phyloP scores from a whole-genome alignment of 2,888 invertebrate genomes.

The Stegophylla sp. region DNA sequence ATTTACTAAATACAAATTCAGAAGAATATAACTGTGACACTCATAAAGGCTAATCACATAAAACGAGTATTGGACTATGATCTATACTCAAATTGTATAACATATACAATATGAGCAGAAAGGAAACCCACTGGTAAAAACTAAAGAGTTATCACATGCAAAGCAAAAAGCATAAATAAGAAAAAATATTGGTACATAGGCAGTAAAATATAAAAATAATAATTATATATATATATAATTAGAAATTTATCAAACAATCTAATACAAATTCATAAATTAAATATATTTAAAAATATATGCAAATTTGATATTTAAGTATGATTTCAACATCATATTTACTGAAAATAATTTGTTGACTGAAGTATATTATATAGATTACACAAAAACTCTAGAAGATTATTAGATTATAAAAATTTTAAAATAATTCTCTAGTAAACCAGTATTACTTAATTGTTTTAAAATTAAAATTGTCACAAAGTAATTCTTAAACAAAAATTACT shows the following conservation, averaged over 20 bases:
- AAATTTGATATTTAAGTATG: too few relatives aligned
- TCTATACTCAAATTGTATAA: slow-evolving; percentile 34
- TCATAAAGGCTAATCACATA: slow-evolving; percentile 15
- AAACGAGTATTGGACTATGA: slow-evolving; percentile 22
- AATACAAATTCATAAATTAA: not conserved
- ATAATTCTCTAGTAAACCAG: too few relatives aligned
- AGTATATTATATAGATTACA: too few relatives aligned
- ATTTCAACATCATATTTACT: too few relatives aligned
- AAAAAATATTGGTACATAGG: not conserved
- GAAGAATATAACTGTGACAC: slow-evolving; percentile 30
- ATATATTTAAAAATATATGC: slow-evolving; percentile 11
- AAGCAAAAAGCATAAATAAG: slow-evolving; percentile 32
- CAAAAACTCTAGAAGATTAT: too few relatives aligned
- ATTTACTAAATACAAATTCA: slow-evolving; percentile 40
- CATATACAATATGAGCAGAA: slow-evolving; percentile 18
- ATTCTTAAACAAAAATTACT: too few relatives aligned
- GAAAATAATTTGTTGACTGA: too few relatives aligned
- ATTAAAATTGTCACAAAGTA: too few relatives aligned
- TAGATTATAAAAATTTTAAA: too few relatives aligned
- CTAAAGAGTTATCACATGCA: slow-evolving; percentile 41
- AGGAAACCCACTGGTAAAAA: slow-evolving; percentile 50
- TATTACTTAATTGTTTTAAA: too few relatives aligned
- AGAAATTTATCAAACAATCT: not conserved
- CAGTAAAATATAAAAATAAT: too few relatives aligned
- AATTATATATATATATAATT: too few relatives aligned